Evolutionary conservation across 1,140 invertebrate genomes (phyloP).

Genomic region (Eriosoma lanigerum): DNA sequence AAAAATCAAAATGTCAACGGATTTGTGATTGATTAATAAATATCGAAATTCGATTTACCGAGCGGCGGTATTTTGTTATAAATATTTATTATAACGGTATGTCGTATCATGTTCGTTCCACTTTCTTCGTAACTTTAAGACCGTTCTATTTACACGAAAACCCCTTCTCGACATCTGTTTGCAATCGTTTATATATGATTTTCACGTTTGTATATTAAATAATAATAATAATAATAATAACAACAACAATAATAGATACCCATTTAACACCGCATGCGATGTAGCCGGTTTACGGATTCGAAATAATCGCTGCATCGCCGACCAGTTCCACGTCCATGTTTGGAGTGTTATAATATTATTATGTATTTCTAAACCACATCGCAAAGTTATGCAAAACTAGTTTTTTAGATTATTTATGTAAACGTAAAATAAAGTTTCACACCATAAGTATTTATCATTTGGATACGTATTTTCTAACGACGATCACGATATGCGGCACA

Average conservation of each 20-base stretch:
- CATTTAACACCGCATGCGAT: too few relatives aligned
- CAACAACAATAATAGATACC: too few relatives aligned
- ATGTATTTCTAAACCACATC: neutral
- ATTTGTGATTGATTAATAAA: too few relatives aligned
- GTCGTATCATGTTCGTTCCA: neutral
- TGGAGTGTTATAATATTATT: neutral
- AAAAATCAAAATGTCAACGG: too few relatives aligned
- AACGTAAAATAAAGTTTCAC: neutral
- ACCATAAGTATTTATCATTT: neutral
- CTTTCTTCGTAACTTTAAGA: neutral
- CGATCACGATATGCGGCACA: too few relatives aligned
- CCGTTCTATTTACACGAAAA: neutral
- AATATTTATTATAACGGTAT: neutral
- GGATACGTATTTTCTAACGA: neutral
- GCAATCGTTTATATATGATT: neutral
- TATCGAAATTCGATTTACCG: too few relatives aligned
- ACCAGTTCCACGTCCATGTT: too few relatives aligned
- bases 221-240: too few relatives aligned
- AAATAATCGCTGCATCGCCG: neutral
- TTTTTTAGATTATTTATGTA: neutral
- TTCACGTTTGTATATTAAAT: too few relatives aligned
- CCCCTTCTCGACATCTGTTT: slow-evolving; percentile 25
- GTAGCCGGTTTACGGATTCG: too few relatives aligned
- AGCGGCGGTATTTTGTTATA: too few relatives aligned
- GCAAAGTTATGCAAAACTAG: slow-evolving; percentile 12